These are phyloP conservation scores for Ormyrus nitidulus DNA, from an alignment of 2,888 invertebrate species.

Conservation along the genomic window DNA sequence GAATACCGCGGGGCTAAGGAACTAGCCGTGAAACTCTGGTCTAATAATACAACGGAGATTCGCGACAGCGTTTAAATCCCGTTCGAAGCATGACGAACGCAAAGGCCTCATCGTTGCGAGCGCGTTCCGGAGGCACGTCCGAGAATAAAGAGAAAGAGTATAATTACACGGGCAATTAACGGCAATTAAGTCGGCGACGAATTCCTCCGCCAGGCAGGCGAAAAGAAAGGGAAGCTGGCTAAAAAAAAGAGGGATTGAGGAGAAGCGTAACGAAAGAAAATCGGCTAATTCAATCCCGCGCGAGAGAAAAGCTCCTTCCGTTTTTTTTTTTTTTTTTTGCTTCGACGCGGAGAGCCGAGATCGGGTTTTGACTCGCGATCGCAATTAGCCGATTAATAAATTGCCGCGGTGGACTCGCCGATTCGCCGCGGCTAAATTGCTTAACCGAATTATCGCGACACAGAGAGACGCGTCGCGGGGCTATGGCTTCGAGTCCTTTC, in stretches of 20 bases:
- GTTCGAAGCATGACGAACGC: slow-evolving; percentile 14
- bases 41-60: not conserved
- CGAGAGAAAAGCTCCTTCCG: slow-evolving; percentile 11
- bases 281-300: slow-evolving; percentile 35
- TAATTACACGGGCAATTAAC: slow-evolving; percentile 46
- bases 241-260: not conserved
- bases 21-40: not conserved
- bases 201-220: slow-evolving; percentile 9
- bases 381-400: slow-evolving; percentile 48
- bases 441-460: slow-evolving; percentile 41
- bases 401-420: slow-evolving; percentile 14
- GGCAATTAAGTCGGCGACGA: slow-evolving; percentile 33
- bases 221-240: not conserved
- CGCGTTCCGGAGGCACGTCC: slow-evolving; percentile 7
- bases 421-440: slow-evolving; percentile 25
- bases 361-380: slow-evolving; percentile 21
- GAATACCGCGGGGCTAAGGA: too few relatives aligned
- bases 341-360: not conserved
- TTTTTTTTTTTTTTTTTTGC: slow-evolving; percentile 7
- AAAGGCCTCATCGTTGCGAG: slow-evolving; percentile 9
- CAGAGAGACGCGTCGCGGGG: not conserved
- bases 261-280: slow-evolving; percentile 22
- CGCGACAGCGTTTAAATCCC: slow-evolving; percentile 25
- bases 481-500: too few relatives aligned
- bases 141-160: not conserved